Conservation (phyloP, 2,888 invertebrate genomes). For the Drosophila anomelani region DNA sequence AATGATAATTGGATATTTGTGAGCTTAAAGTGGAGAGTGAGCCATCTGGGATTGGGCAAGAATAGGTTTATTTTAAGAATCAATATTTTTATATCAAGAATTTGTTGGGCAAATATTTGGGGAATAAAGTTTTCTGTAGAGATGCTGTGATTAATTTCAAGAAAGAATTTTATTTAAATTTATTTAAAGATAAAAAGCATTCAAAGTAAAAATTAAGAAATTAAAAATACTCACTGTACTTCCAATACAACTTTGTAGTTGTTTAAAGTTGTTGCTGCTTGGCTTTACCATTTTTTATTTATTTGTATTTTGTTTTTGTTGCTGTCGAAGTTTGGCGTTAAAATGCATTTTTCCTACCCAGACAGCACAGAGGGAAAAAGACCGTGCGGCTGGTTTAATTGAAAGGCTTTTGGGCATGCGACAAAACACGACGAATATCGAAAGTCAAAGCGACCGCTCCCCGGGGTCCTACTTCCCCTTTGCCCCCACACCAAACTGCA, state of each 20-base stretch:
- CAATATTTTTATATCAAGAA: neutral
- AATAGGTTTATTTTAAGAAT: neutral
- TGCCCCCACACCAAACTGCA: neutral
- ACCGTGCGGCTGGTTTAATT: slow-evolving; percentile 71
- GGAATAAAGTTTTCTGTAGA: too few relatives aligned
- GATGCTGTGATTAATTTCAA: neutral
- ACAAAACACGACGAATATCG: slow-evolving; percentile 52
- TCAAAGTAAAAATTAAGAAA: neutral
- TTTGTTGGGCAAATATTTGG: neutral
- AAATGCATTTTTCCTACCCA: slow-evolving; percentile 50
- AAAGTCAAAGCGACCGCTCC: slow-evolving; percentile 45
- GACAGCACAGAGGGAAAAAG: slow-evolving; percentile 31
- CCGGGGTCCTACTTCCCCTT: neutral
- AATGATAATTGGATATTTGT: neutral
- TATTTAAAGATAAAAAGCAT: neutral
- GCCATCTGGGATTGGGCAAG: neutral
- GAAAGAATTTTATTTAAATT: neutral
- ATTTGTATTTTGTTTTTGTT: slow-evolving; percentile 30
- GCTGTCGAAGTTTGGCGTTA: slow-evolving; percentile 64
- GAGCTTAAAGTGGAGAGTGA: neutral
- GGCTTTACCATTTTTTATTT: neutral
- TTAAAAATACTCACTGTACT: slow-evolving; percentile 16
- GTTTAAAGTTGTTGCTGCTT: slow-evolving; percentile 22
- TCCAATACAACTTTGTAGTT: slow-evolving; percentile 14
- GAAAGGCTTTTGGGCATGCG: slow-evolving; percentile 69